Evolutionary conservation across 2,113 vertebrate species (phyloP).

Genomic region (Rhipidura dahli): DNA sequence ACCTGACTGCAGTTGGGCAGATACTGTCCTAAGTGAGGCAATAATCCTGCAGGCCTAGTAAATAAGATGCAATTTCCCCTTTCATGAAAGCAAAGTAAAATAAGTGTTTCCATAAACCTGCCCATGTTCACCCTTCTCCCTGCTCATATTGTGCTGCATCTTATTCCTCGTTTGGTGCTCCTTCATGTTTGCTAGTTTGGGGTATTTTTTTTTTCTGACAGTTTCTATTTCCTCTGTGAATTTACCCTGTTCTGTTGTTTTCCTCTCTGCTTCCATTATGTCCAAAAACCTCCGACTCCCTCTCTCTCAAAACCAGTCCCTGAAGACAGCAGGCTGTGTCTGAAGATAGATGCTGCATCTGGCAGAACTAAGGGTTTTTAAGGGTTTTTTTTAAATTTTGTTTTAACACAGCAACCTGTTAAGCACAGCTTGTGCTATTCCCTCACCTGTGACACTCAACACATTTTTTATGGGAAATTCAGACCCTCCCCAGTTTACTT

Average conservation of each 20-base stretch:
- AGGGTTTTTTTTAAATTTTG: too few relatives aligned
- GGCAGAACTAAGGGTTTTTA: background rate
- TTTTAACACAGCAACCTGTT: background rate
- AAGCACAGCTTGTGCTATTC: background rate
- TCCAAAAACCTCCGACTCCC: background rate
- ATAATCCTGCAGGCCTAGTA: background rate
- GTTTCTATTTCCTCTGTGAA: background rate
- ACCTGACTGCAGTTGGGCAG: background rate
- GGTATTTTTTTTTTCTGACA: background rate
- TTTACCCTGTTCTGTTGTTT: background rate
- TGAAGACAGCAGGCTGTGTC: background rate
- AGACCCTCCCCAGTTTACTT: background rate
- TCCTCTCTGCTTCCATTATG: background rate
- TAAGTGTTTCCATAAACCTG: background rate
- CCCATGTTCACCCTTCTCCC: background rate
- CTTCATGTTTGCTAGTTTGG: background rate
- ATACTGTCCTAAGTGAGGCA: background rate
- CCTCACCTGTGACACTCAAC: background rate
- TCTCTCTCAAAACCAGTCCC: background rate
- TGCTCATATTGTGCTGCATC: background rate
- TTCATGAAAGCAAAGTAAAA: background rate
- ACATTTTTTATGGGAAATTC: background rate
- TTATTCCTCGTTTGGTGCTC: background rate
- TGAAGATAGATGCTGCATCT: background rate
- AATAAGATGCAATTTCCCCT: background rate